Base-by-base conservation (phyloP, 2,888 invertebrate genomes). In the Leucoma salicis region DNA sequence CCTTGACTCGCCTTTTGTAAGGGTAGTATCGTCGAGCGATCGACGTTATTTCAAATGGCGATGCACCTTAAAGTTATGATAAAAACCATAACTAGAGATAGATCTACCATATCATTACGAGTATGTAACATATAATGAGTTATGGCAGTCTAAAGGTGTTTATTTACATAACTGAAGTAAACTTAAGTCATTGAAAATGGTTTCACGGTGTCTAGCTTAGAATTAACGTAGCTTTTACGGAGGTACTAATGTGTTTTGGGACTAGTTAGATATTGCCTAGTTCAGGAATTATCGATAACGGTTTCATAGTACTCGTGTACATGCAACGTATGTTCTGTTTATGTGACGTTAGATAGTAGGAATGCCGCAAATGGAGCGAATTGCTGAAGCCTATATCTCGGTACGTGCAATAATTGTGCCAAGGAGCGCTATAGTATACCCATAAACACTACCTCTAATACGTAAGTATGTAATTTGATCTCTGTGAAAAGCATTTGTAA, bases 341-440 rank as follows among this genome's bases (percentile, higher is more conserved):
- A 61, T 65, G 57, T 57, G 57, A 62, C 46, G 53, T 46, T 50
- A 54, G 50, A 45, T 60, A 53, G 58, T 45, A 52, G 49, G 56
- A 63, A 57, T 59, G 53, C 56, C 61, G 40, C 57, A 66, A 72
- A 70, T 70, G 64, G 65, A 69, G 55, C 54, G 58, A 59, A 46
- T 44, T 40, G 45, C 47, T 51, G 56, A 59, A 59, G 54, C 57
- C 61, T 57, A 59, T 49, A 57, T 43, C 53, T 51, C 46, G 47
- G 51, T 63, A 54, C 50, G 40, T 52, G 28, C 54, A 51, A 48
- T 66, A 66, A 65, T 63, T 49, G 54, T 46, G 45, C 42, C 41
- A 61, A 49, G 47, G 57, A 59, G 66, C 66, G 42, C 46, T 53
- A 46, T 33, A 31, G 14, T 35, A 51, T 40, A 32, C 55, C 55